phyloP scores from a whole-genome alignment of 2,888 invertebrate species.

The Coelogynopora nodosa region DNA sequence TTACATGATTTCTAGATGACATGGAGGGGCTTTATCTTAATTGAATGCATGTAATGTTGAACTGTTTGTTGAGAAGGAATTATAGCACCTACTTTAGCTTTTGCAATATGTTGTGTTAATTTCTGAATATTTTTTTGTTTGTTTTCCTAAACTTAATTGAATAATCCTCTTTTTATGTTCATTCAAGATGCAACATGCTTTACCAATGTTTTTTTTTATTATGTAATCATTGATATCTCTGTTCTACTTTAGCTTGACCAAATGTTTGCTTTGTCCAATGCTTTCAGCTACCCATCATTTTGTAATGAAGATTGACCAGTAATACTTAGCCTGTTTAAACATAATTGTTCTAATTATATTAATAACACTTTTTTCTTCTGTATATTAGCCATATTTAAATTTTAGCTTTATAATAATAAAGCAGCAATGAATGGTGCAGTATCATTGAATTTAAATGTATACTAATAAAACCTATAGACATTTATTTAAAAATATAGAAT shows the following conservation, averaged over 20 bases:
- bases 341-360: not conserved
- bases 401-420: too few relatives aligned
- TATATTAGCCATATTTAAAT: too few relatives aligned
- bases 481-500: too few relatives aligned
- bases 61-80: not conserved
- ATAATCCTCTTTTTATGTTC: too few relatives aligned
- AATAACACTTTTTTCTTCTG: too few relatives aligned
- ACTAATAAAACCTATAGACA: too few relatives aligned
- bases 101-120: not conserved
- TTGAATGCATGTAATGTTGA: not conserved
- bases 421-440: too few relatives aligned
- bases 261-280: not conserved
- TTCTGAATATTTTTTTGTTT: not conserved
- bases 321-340: not conserved
- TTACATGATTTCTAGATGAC: not conserved
- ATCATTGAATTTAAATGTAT: too few relatives aligned
- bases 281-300: not conserved
- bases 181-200: not conserved
- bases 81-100: not conserved
- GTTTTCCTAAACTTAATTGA: not conserved
- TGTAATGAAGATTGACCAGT: not conserved
- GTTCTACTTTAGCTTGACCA: not conserved
- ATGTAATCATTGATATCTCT: too few relatives aligned
- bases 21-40: not conserved
- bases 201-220: too few relatives aligned